phyloP scores from a whole-genome alignment of 2,113 vertebrate genomes.

The Diadophis punctatus region DNA sequence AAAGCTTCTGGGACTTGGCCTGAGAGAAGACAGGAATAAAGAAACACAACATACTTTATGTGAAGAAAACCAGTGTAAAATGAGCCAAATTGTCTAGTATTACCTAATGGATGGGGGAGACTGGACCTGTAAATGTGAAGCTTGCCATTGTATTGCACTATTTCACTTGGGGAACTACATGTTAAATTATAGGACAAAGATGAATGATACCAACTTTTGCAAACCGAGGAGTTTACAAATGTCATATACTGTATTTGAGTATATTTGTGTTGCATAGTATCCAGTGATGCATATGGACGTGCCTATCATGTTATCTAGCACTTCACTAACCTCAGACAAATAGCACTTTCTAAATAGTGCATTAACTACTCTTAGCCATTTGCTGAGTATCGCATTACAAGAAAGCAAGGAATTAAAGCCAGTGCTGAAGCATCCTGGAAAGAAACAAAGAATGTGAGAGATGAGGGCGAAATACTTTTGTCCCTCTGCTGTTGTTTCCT shows the following conservation, averaged over 20 bases:
- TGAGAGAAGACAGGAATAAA: not conserved
- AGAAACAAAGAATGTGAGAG: not conserved
- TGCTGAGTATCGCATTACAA: not conserved
- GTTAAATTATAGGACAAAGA: not conserved
- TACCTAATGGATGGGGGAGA: not conserved
- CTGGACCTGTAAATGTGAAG: not conserved
- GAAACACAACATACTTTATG: not conserved
- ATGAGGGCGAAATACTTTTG: not conserved
- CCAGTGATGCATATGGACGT: not conserved
- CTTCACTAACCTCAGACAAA: not conserved
- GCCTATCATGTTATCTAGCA: not conserved
- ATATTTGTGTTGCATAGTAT: not conserved
- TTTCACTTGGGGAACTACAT: not conserved
- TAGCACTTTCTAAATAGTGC: too few species aligned
- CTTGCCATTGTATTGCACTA: not conserved
- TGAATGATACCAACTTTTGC: not conserved
- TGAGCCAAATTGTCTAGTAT: not conserved
- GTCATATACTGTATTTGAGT: not conserved
- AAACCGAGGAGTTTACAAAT: not conserved
- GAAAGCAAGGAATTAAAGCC: not conserved
- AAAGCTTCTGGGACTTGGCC: not conserved
- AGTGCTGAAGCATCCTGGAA: not conserved
- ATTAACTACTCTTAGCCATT: not conserved
- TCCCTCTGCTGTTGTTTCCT: not conserved
- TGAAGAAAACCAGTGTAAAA: not conserved